Conservation (phyloP, 1,140 invertebrate species). For the Trachelipus rathkii region DNA sequence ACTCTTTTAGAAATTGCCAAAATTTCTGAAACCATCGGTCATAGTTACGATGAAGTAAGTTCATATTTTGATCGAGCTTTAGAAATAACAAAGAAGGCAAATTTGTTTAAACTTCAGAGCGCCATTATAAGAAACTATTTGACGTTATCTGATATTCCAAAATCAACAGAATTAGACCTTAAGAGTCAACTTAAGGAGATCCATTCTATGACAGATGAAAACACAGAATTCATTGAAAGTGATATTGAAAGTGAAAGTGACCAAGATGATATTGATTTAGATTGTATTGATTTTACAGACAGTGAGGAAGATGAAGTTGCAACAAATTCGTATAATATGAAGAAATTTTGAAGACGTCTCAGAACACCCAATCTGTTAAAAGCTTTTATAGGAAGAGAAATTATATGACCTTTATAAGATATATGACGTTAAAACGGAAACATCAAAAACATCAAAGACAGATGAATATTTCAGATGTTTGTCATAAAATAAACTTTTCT, state of each 20-base stretch:
- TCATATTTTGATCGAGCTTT: slow-evolving; percentile 63
- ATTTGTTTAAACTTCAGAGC: slow-evolving; percentile 60
- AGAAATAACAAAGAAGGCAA: slow-evolving; percentile 58
- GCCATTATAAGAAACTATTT: slow-evolving; percentile 54
- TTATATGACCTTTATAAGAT: no score
- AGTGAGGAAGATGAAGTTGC: slow-evolving; percentile 41
- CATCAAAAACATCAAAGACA: no score
- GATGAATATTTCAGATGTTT: no score
- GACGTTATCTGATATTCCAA: slow-evolving; percentile 24
- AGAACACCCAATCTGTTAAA: no score
- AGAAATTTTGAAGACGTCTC: no score
- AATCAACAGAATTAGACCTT: slow-evolving; percentile 16
- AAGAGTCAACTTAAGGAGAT: slow-evolving; percentile 22
- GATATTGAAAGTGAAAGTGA: slow-evolving; percentile 49
- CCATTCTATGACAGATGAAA: slow-evolving; percentile 25
- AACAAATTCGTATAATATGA: no score
- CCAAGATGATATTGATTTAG: slow-evolving; percentile 53
- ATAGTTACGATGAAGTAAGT: slow-evolving; percentile 59
- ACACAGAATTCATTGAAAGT: slow-evolving; percentile 32
- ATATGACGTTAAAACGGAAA: no score
- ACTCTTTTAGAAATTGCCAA: slow-evolving; percentile 66
- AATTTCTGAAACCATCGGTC: slow-evolving; percentile 60
- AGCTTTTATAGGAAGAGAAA: no score
- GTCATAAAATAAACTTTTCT: no score
- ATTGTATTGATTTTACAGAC: slow-evolving; percentile 47